Conservation (phyloP, 2,113 vertebrate species). For the Perccottus glenii region DNA sequence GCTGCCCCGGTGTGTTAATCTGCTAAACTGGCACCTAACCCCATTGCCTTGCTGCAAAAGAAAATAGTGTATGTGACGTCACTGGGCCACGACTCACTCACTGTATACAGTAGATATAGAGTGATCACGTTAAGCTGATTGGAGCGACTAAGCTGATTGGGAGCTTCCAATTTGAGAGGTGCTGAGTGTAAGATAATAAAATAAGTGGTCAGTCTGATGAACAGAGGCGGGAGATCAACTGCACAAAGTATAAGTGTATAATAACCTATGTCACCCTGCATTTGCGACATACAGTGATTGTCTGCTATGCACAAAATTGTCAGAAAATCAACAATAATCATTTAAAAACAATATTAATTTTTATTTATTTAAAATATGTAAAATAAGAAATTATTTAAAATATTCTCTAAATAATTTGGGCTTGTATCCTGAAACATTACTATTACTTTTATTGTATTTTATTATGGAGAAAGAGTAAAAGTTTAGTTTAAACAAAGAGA, state of each 20-base stretch:
- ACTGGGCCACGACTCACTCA: not conserved
- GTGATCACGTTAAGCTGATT: conserved; percentile 42
- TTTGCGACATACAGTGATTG: not conserved
- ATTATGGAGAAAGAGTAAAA: too few species aligned
- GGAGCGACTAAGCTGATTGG: conserved; percentile 45
- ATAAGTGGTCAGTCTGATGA: not conserved
- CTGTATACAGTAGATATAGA: conserved; percentile 10
- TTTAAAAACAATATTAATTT: too few species aligned
- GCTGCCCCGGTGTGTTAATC: conserved; percentile 9
- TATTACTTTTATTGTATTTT: too few species aligned
- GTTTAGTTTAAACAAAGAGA: too few species aligned
- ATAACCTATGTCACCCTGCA: not conserved
- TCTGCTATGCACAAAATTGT: too few species aligned
- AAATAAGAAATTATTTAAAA: too few species aligned
- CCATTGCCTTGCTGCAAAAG: conserved; percentile 2
- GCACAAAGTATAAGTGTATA: not conserved
- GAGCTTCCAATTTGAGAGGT: conserved; percentile 16
- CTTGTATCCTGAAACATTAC: too few species aligned
- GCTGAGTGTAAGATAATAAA: conserved; percentile 2
- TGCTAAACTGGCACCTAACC: not conserved
- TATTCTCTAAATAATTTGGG: too few species aligned
- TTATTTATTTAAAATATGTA: too few species aligned
- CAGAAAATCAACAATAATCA: too few species aligned
- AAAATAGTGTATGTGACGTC: conserved; percentile 8
- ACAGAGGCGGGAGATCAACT: not conserved